Conservation (phyloP, 2,113 vertebrate species). For the Microtus ochrogaster region DNA sequence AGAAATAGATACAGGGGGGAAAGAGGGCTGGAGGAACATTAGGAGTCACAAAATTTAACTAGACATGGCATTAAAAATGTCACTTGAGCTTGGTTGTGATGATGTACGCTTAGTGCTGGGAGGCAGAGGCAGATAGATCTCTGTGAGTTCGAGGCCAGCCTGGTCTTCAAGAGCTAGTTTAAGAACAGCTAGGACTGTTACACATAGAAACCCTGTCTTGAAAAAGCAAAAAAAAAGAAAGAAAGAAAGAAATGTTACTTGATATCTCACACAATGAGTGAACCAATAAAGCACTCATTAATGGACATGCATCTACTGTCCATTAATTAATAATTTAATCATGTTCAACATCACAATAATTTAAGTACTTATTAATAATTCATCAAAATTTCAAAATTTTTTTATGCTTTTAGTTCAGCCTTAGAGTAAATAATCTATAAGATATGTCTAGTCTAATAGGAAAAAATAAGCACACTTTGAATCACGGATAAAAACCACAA, state of each 20-base stretch:
- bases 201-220: too few relatives aligned
- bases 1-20: background rate
- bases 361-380: slow-evolving; percentile 77
- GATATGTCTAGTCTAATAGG: slow-evolving; percentile 43
- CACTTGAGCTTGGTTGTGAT: background rate
- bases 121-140: too few relatives aligned
- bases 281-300: slow-evolving; percentile 56
- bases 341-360: slow-evolving; percentile 64
- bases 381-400: slow-evolving; percentile 62
- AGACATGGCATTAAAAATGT: slow-evolving; percentile 57
- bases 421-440: slow-evolving; percentile 66
- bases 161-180: too few relatives aligned
- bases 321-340: slow-evolving; percentile 77
- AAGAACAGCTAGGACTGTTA: too few relatives aligned
- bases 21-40: background rate
- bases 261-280: background rate
- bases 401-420: slow-evolving; percentile 44
- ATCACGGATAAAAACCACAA: slow-evolving; percentile 54
- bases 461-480: slow-evolving; percentile 41
- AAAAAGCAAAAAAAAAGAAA: too few relatives aligned
- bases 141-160: too few relatives aligned
- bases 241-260: background rate
- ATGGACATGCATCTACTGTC: slow-evolving; percentile 47
- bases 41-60: slow-evolving; percentile 13
- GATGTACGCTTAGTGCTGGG: too few relatives aligned